Percentiles rank a stretch among this genome's conserved stretches.
Conservation (phyloP, 2,888 invertebrate species). For the Stenurella melanura region DNA sequence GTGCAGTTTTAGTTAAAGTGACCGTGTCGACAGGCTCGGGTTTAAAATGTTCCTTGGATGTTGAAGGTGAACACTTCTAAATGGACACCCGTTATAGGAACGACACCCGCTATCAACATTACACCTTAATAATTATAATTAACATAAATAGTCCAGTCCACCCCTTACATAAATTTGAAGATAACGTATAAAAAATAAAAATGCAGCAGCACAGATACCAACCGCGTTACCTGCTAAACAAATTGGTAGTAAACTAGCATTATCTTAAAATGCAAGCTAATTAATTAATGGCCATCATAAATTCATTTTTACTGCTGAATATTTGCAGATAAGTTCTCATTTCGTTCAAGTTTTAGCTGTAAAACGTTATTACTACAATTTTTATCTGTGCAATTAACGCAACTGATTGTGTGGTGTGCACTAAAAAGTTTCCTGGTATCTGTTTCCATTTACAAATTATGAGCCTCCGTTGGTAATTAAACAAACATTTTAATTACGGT, state of each 20-base stretch:
- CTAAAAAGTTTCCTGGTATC: slow-evolving; percentile 33
- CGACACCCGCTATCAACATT: neutral
- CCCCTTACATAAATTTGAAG: neutral
- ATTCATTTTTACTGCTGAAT: slow-evolving; percentile 32
- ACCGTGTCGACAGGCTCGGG: too few species aligned
- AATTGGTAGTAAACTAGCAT: slow-evolving; percentile 34
- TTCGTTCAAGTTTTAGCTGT: slow-evolving; percentile 12
- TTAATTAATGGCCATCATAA: slow-evolving; percentile 34
- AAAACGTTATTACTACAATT: slow-evolving; percentile 22
- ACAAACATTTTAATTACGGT: slow-evolving; percentile 34
- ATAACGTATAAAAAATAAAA: neutral
- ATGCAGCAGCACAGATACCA: neutral
- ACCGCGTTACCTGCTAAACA: slow-evolving; percentile 33
- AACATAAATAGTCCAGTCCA: neutral
- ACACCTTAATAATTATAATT: neutral
- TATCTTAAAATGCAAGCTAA: slow-evolving; percentile 37
- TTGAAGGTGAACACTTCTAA: too few species aligned
- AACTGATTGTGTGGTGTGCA: slow-evolving; percentile 17
- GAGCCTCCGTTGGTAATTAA: slow-evolving; percentile 27
- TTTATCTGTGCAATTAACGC: slow-evolving; percentile 36
- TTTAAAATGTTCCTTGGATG: too few species aligned
- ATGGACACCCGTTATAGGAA: neutral
- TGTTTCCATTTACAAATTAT: slow-evolving; percentile 35
- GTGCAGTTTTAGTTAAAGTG: too few species aligned
- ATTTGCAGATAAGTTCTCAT: slow-evolving; percentile 35